Percentiles rank a stretch among this genome's conserved stretches.
Conservation (phyloP, 2,113 vertebrate species). For the Garra rufa region DNA sequence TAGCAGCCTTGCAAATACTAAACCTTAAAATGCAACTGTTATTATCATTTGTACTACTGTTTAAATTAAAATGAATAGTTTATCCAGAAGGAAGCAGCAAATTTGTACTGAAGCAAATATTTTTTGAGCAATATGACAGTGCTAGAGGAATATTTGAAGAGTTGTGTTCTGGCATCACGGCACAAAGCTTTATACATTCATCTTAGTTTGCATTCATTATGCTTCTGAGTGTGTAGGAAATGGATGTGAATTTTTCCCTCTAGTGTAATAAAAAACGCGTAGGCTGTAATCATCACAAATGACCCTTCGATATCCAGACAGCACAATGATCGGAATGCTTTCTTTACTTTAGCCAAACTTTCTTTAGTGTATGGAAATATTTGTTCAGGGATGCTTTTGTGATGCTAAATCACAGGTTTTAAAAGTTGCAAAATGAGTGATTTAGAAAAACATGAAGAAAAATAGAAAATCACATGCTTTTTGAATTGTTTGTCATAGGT, state of each 20-base stretch:
- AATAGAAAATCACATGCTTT: neutral
- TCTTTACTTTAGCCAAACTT: neutral
- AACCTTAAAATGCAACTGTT: neutral
- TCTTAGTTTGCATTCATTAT: slow-evolving; percentile 38
- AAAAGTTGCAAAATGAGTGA: neutral
- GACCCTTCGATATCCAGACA: slow-evolving; percentile 10
- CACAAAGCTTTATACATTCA: slow-evolving; percentile 22
- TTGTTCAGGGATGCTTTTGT: neutral
- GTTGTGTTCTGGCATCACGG: slow-evolving; percentile 3
- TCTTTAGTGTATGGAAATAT: neutral
- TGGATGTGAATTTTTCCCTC: slow-evolving; percentile 10
- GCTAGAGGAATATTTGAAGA: neutral
- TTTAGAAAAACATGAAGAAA: neutral
- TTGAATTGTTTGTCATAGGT: neutral
- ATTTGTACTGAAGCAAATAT: neutral
- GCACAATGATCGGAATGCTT: neutral
- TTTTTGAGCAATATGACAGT: neutral
- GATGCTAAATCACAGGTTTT: neutral
- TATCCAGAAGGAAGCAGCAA: neutral
- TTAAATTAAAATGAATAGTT: neutral
- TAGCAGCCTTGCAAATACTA: neutral
- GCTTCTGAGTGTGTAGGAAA: neutral
- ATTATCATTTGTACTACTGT: neutral
- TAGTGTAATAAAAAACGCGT: slow-evolving; percentile 31
- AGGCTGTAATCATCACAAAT: slow-evolving; percentile 36